A percentile compares a stretch with the other conserved stretches of the same genome.
These are phyloP conservation scores for Laspeyria flexula DNA, from an alignment of 2,888 invertebrate genomes.

Conservation along the genomic window DNA sequence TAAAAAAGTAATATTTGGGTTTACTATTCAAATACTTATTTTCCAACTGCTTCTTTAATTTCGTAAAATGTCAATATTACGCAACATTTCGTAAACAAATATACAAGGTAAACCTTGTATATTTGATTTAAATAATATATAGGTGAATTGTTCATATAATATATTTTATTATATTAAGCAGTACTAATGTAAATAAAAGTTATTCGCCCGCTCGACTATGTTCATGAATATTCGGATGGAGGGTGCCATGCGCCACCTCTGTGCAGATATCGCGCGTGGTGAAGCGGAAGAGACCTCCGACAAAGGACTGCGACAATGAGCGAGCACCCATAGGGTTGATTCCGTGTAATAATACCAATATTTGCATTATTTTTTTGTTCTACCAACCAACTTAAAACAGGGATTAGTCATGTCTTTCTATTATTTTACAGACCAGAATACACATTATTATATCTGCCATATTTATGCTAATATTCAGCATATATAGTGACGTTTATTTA, in stretches of 20 bases:
- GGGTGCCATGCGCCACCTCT: constrained; percentile 61
- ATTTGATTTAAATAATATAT: no score
- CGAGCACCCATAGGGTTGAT: constrained; percentile 59
- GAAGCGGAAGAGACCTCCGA: constrained; percentile 81
- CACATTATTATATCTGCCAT: constrained; percentile 15
- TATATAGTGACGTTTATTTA: constrained; percentile 1
- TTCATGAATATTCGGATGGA: constrained; percentile 68
- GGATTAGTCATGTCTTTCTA: constrained; percentile 49
- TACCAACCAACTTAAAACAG: constrained; percentile 32
- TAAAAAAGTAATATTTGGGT: no score
- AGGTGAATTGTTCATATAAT: constrained; percentile 8
- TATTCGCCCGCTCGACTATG: constrained; percentile 48
- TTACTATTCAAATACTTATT: no score
- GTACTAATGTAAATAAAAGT: constrained; percentile 44
- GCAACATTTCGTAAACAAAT: no score
- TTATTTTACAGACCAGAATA: constrained; percentile 25
- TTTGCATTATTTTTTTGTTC: constrained; percentile 48
- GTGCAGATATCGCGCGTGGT: constrained; percentile 74
- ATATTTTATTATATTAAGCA: no score
- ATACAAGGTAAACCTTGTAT: no score
- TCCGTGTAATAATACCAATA: constrained; percentile 46
- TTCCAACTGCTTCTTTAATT: no score
- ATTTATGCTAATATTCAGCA: constrained; percentile 18
- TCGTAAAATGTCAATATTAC: no score
- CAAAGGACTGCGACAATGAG: constrained; percentile 82